These are phyloP conservation scores for Cottus gobio DNA, from an alignment of 2,113 vertebrate species.

Conservation along the genomic window DNA sequence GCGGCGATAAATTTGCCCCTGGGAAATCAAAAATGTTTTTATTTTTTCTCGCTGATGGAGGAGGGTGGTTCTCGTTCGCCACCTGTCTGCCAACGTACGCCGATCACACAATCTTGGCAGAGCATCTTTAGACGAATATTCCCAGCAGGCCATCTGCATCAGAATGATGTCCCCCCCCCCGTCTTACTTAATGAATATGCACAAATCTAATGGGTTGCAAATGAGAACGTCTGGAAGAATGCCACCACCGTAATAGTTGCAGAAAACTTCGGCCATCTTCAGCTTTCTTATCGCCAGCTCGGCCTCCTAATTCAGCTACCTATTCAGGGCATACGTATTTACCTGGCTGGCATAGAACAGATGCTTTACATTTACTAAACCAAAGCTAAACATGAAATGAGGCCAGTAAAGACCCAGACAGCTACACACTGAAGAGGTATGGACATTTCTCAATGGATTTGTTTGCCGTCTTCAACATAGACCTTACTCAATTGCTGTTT, in stretches of 20 bases:
- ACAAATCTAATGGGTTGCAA: slow-evolving; percentile 52
- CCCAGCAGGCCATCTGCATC: slow-evolving; percentile 33
- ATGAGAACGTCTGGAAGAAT: slow-evolving; percentile 42
- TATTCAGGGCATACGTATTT: slow-evolving; percentile 62
- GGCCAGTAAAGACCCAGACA: slow-evolving; percentile 31
- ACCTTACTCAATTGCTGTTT: not conserved
- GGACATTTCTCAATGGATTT: slow-evolving; percentile 2
- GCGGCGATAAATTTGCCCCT: not conserved
- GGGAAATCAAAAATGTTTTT: slow-evolving; percentile 8
- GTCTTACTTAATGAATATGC: slow-evolving; percentile 60
- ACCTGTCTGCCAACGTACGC: slow-evolving; percentile 10
- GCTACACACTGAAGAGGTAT: not conserved
- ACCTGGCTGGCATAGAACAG: slow-evolving; percentile 35
- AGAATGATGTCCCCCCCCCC: slow-evolving; percentile 40
- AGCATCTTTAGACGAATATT: slow-evolving; percentile 12
- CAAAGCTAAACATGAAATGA: slow-evolving; percentile 53
- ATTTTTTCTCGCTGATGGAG: not conserved
- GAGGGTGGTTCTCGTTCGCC: slow-evolving; percentile 9
- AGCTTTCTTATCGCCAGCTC: slow-evolving; percentile 1
- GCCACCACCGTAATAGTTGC: slow-evolving; percentile 37
- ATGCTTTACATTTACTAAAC: slow-evolving; percentile 52
- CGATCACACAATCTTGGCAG: slow-evolving; percentile 5
- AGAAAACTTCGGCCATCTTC: slow-evolving; percentile 39
- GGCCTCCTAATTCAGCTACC: slow-evolving; percentile 13
- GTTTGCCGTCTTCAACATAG: not conserved